These are phyloP conservation scores for Trypoxylus dichotomus DNA, from an alignment of 1,140 invertebrate genomes.

Conservation along the genomic window DNA sequence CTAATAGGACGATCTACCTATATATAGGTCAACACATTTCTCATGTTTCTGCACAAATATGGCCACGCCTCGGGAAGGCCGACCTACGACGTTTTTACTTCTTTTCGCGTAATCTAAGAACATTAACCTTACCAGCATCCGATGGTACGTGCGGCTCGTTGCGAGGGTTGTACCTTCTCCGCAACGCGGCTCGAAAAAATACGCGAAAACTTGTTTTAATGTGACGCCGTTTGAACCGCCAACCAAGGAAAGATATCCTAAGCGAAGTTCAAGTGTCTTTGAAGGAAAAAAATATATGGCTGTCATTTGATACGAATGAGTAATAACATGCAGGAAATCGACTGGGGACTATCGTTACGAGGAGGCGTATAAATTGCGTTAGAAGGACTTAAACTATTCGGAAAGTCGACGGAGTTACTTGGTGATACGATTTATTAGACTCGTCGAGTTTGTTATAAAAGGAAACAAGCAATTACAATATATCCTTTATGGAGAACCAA, in stretches of 20 bases:
- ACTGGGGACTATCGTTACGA: background rate
- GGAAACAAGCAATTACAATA: background rate
- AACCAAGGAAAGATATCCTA: background rate
- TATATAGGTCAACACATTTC: constrained; percentile 28
- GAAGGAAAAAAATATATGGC: background rate
- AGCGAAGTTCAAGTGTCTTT: background rate
- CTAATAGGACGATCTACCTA: background rate
- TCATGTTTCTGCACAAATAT: constrained; percentile 18
- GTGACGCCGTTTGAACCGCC: background rate
- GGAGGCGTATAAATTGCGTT: background rate
- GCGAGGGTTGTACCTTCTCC: constrained; percentile 20
- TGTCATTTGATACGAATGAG: constrained; percentile 2
- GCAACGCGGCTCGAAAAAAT: background rate
- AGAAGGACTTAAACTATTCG: background rate
- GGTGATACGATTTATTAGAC: background rate
- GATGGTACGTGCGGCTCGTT: background rate
- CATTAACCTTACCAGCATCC: constrained; percentile 1
- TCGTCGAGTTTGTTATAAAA: background rate
- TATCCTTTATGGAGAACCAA: too few species aligned
- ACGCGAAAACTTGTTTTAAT: background rate
- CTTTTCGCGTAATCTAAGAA: constrained; percentile 11
- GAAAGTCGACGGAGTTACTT: background rate
- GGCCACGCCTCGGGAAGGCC: constrained; percentile 26
- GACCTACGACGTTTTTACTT: constrained; percentile 11
- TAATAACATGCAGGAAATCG: background rate